A percentile compares a stretch with the other conserved stretches of the same genome.
phyloP scores from a whole-genome alignment of 2,797 vertebrate species.

The Pterois miles region DNA sequence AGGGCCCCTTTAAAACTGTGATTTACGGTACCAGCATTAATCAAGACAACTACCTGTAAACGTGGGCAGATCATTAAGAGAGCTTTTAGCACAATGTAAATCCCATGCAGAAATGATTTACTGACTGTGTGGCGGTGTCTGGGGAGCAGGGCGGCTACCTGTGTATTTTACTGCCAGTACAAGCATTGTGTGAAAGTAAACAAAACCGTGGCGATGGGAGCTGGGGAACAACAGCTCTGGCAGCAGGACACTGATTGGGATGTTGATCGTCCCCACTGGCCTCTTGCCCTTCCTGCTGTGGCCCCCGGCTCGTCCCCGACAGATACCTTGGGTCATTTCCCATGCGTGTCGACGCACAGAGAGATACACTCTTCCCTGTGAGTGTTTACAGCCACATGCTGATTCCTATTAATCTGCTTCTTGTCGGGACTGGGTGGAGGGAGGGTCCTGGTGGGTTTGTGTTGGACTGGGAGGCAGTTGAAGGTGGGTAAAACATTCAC shows the following conservation, averaged over 20 bases:
- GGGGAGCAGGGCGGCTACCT: constrained; percentile 50
- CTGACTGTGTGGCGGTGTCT: constrained; percentile 37
- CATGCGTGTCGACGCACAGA: constrained; percentile 61
- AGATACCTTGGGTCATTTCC: constrained; percentile 72
- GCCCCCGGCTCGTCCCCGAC: constrained; percentile 62
- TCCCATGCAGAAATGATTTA: constrained; percentile 61
- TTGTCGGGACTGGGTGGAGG: constrained; percentile 75
- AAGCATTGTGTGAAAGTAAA: constrained; percentile 71
- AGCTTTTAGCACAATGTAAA: constrained; percentile 51
- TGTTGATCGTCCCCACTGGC: constrained; percentile 56
- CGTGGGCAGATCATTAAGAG: constrained; percentile 50
- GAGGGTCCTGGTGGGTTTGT: constrained; percentile 59
- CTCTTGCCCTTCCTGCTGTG: constrained; percentile 80
- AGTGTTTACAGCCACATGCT: constrained; percentile 92
- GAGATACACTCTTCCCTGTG: constrained; percentile 69
- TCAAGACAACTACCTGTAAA: constrained; percentile 34
- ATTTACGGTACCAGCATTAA: constrained; percentile 37
- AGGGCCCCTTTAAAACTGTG: background rate
- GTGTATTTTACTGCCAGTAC: constrained; percentile 47
- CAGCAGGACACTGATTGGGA: constrained; percentile 73
- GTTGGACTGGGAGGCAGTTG: constrained; percentile 58
- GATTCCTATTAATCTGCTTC: constrained; percentile 96
- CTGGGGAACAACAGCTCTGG: constrained; percentile 57
- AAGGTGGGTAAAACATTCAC: constrained; percentile 66
- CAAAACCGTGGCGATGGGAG: constrained; percentile 52